Evolutionary conservation across 2,797 vertebrate genomes (phyloP).

Genomic region (Uromys caudimaculatus): DNA sequence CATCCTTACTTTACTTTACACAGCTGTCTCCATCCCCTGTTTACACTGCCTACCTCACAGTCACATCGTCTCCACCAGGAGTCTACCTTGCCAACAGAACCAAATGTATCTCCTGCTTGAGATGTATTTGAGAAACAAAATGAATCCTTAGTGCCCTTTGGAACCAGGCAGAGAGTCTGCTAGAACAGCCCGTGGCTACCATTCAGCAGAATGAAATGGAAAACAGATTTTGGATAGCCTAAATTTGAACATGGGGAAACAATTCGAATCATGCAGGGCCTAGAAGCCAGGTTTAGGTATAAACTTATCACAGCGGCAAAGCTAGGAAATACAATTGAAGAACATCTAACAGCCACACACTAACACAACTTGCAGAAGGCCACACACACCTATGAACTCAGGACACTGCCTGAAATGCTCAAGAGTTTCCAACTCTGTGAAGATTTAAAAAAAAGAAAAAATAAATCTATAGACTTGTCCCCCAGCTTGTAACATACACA

Average conservation of each 20-base stretch:
- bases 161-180: not conserved
- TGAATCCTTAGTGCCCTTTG: conserved; percentile 3
- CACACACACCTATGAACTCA: not conserved
- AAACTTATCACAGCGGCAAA: not conserved
- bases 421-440: not conserved
- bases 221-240: not conserved
- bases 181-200: not conserved
- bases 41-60: not conserved
- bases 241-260: not conserved
- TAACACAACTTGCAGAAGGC: not conserved
- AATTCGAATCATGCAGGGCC: not conserved
- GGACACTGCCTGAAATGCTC: not conserved
- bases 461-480: not conserved
- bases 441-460: not conserved
- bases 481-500: not conserved
- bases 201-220: not conserved
- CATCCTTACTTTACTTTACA: not conserved
- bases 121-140: conserved; percentile 2
- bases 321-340: not conserved
- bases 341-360: not conserved
- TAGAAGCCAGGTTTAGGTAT: not conserved
- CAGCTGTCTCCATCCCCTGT: not conserved
- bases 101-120: not conserved
- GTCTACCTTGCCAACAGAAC: not conserved
- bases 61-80: not conserved